Evolutionary conservation across 1,140 invertebrate species (phyloP), one percentile per base, ranked within the genome.

Genomic region (Anoplophora glabripennis): DNA sequence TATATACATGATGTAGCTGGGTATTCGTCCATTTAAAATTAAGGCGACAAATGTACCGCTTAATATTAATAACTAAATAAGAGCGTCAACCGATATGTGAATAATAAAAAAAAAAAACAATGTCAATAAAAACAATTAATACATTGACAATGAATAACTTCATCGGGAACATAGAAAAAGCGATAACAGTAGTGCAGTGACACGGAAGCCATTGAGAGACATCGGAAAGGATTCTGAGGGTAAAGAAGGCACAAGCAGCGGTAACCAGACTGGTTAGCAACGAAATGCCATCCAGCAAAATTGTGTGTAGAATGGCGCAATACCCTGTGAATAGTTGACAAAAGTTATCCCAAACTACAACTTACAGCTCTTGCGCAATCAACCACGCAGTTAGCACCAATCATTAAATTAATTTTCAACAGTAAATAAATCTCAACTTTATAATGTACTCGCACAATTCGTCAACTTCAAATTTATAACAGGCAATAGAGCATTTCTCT

Each of bases 161-260:
- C 56, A 36, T 36, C 56, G 41, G 51, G 56, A 58, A 68, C 57
- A 68, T 62, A 61, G 49, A 68, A 59, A 59, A 67, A 61, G 58
- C 45, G 60, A 28, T 44, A 40, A 60, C 49, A 61, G 58, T 68
- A 59, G 67, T 70, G 68, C 66, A 68, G 68, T 68, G 64, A 68
- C 66, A 70, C 68, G 64, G 66, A 68, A 70, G 68, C 68, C 66
- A 64, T 45, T 58, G 38, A 62, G 52, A 42, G 12, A 55, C 45
- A 45, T 57, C 56, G 65, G 63, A 67, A 66, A 68, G 64, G 65
- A 57, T 59, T 60, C 46, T 58, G 42, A 58, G 63, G 46, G 59
- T 65, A 66, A 69, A 71, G 68, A 73, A 73, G 72, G 72, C 72
- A 73, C 72, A 69, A 73, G 65, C 68, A 72, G 68, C 65, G 70